phyloP scores from a whole-genome alignment of 2,797 vertebrate species.

The Liparis tanakae region DNA sequence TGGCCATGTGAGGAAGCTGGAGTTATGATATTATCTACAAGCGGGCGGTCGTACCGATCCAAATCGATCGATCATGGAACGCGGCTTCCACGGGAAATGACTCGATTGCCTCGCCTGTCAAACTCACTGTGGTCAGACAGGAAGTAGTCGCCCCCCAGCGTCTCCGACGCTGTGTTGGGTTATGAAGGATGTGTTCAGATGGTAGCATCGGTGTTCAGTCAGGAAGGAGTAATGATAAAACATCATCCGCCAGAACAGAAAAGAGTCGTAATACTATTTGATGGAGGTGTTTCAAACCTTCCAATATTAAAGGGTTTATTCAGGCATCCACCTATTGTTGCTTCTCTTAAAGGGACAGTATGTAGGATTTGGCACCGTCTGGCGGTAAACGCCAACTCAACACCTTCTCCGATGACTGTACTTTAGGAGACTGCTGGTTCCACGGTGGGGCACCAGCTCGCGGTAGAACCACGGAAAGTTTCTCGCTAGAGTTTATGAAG shows the following conservation, averaged over 20 bases:
- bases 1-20: conserved; percentile 28
- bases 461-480: too few relatives aligned
- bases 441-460: too few relatives aligned
- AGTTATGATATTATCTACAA: conserved; percentile 60
- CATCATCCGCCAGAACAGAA: background rate
- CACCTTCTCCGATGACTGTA: too few relatives aligned
- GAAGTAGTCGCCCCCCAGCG: conserved; percentile 8
- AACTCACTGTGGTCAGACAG: conserved; percentile 16
- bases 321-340: too few relatives aligned
- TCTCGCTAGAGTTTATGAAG: conserved; percentile 7
- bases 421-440: too few relatives aligned
- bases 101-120: conserved; percentile 57
- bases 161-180: conserved; percentile 5
- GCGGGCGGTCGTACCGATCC: conserved; percentile 41
- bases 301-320: background rate
- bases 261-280: background rate
- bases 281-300: background rate
- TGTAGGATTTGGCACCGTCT: too few relatives aligned
- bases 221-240: background rate
- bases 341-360: too few relatives aligned
- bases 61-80: conserved; percentile 52
- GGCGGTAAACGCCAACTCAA: too few relatives aligned
- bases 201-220: conserved; percentile 17
- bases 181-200: conserved; percentile 17
- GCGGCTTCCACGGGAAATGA: conserved; percentile 47